Base-by-base conservation (phyloP, 2,888 invertebrate species). In the Folsomia candida region DNA sequence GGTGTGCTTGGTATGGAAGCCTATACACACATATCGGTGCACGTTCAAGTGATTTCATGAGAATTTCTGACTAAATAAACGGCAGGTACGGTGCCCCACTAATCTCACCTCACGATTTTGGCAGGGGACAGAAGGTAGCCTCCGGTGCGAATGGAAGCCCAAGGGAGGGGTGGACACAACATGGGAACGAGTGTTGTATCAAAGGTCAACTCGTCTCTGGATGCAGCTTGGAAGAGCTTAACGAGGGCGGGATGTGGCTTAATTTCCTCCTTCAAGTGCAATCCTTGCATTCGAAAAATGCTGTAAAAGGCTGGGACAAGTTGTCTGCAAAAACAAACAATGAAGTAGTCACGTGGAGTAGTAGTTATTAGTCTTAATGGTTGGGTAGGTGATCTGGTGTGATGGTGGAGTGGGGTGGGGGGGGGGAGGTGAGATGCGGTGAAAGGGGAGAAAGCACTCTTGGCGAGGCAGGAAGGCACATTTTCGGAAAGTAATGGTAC, bases 91-190 rank as follows among this genome's bases (percentile, higher is more conserved):
- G 6, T n/a, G n/a, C n/a, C n/a, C n/a, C n/a, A n/a, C n/a, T n/a
- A n/a, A n/a, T 11, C 82, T 73, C 83, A 83, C 81, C 88, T 87
- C 29, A 90, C 84, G 25, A 89, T 82, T 62, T 88, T 87, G 20
- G 89, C 87, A 76, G 88, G 87, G 0, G 89, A 87, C 26, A 92
- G 82, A 6, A 94, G 83, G 81, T 91, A 92, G 0, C 94, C 94
- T 4, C 96, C 95, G 67, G 84, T 86, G 47, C 85, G 81, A 1
- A 87, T 81, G 0, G 87, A 86, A 57, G 86, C 84, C 96, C 96
- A 97, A 1, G 97, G 97, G 73, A 90, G 85, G 2, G 97, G 94
- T 18, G 97, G 96, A 72, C 89, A 89, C 22, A 88, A 69, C 86
- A 91, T 90, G 18, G 97, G 97, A 66, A 92, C 84, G 1, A 83